These are phyloP conservation scores for Mastacembelus armatus DNA, from an alignment of 2,797 vertebrate species.

Conservation along the genomic window DNA sequence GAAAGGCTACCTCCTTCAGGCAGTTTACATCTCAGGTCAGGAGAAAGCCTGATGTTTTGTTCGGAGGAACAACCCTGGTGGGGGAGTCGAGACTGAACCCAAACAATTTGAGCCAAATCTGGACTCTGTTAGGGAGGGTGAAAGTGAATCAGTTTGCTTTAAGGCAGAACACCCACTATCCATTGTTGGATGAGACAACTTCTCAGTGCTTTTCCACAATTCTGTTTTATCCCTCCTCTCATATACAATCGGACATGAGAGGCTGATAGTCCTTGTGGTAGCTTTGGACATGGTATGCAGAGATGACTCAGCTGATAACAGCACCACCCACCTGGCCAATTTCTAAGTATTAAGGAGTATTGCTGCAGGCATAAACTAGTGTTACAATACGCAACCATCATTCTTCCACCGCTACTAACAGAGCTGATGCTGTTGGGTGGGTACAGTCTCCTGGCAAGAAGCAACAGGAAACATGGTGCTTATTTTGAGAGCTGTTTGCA, in stretches of 20 bases:
- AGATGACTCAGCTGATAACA: conserved; percentile 50
- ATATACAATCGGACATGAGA: conserved; percentile 17
- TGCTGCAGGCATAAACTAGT: conserved; percentile 1
- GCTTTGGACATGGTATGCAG: conserved; percentile 29
- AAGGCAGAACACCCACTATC: conserved; percentile 46
- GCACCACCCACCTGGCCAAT: conserved; percentile 29
- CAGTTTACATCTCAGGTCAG: conserved; percentile 33
- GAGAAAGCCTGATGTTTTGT: conserved; percentile 33
- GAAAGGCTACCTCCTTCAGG: conserved; percentile 22
- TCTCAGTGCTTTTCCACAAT: conserved; percentile 25
- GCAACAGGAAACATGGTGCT: not conserved
- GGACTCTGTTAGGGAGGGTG: conserved; percentile 33
- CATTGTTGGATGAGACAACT: conserved; percentile 32
- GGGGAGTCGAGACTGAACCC: conserved; percentile 23
- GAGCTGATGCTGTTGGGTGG: not conserved
- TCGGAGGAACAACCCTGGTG: conserved; percentile 3
- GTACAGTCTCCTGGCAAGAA: not conserved
- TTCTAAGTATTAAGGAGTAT: conserved; percentile 17
- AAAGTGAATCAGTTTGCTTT: conserved; percentile 47
- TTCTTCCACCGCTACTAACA: not conserved
- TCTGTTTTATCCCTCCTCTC: conserved; percentile 34
- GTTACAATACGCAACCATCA: not conserved
- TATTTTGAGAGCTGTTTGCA: conserved; percentile 5
- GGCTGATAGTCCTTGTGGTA: conserved; percentile 2
- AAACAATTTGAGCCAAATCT: conserved; percentile 44